phyloP scores from a whole-genome alignment of 2,797 vertebrate species.

The Rhabdophis nuchalis region DNA sequence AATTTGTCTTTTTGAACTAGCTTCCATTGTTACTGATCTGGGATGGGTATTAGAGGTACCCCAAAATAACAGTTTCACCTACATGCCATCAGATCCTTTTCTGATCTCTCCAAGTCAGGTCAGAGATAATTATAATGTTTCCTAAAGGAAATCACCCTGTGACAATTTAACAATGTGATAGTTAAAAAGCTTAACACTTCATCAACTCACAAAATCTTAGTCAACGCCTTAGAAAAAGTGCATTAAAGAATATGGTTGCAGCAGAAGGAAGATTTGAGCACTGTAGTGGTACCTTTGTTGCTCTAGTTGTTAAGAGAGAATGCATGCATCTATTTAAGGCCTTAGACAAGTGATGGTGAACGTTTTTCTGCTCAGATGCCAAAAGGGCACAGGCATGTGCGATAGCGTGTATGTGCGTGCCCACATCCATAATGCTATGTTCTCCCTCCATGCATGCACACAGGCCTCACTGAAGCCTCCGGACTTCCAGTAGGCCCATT shows the following conservation, averaged over 20 bases:
- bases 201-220: conserved; percentile 3
- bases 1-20: neutral
- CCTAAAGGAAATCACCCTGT: neutral
- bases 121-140: neutral
- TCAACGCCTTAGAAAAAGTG: conserved; percentile 3
- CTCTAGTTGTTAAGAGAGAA: neutral
- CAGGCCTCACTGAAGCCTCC: too few species aligned
- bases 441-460: too few species aligned
- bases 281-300: neutral
- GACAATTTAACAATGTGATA: neutral
- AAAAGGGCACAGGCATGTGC: too few species aligned
- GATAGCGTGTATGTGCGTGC: too few species aligned
- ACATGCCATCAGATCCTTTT: neutral
- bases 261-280: neutral
- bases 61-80: neutral
- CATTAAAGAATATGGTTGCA: neutral
- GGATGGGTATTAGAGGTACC: neutral
- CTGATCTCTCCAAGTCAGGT: neutral
- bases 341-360: too few species aligned
- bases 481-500: too few species aligned
- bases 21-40: neutral
- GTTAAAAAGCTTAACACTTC: conserved; percentile 20
- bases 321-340: neutral
- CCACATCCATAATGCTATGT: too few species aligned
- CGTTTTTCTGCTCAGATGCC: too few species aligned